Percentiles rank a stretch among this genome's conserved stretches.
These are phyloP conservation scores for Mustela nigripes DNA, from an alignment of 2,113 vertebrate genomes.

Conservation along the genomic window DNA sequence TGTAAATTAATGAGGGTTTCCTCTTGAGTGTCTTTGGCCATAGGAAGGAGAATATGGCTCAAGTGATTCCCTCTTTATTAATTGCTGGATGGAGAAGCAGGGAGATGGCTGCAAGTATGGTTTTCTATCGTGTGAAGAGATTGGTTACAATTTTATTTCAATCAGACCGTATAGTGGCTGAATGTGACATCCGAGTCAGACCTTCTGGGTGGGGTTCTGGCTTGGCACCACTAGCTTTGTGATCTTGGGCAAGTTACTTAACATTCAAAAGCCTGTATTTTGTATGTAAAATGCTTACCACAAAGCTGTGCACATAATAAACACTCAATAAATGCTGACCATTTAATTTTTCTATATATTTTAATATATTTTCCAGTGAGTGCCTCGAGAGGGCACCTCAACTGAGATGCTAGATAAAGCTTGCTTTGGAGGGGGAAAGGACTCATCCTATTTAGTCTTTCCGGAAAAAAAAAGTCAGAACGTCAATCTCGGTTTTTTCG, in stretches of 20 bases:
- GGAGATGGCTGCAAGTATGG: background rate
- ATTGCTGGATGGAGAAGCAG: background rate
- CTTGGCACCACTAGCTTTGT: background rate
- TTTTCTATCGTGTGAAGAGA: conserved; percentile 5
- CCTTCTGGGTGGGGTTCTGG: background rate
- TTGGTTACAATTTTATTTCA: background rate
- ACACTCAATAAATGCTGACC: background rate
- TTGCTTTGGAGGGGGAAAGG: background rate
- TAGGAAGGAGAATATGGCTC: background rate
- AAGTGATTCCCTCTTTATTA: background rate
- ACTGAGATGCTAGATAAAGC: background rate
- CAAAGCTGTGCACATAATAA: background rate
- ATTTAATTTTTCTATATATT: background rate
- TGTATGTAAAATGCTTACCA: background rate
- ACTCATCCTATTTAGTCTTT: conserved; percentile 1
- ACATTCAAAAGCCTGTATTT: background rate
- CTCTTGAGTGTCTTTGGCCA: background rate
- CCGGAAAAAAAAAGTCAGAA: conserved; percentile 68
- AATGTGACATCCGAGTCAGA: background rate
- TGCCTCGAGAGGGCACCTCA: background rate
- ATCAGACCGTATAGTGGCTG: background rate
- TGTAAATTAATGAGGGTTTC: background rate
- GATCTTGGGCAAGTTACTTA: background rate
- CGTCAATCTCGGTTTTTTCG: background rate
- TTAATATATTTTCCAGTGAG: conserved; percentile 8